Base-by-base conservation (phyloP, 2,888 invertebrate species). In the Nemotelus pantherinus region DNA sequence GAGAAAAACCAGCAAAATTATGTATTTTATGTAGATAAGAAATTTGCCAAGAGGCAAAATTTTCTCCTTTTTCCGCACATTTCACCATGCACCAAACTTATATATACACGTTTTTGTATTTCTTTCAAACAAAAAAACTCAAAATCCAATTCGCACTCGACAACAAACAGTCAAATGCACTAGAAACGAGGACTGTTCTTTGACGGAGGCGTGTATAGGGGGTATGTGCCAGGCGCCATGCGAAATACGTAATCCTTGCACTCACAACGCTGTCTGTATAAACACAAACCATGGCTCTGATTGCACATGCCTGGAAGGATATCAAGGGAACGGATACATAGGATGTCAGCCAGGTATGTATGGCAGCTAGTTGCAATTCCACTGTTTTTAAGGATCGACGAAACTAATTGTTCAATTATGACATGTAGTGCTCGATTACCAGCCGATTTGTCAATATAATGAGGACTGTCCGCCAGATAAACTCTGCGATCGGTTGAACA, bases 381-480 rank as follows among this genome's bases (percentile, higher is more conserved):
- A 65, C 2, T 25, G 25, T 63, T 63, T 7, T 63, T n/a, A n/a
- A 2, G n/a, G 39, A 9, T 63, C 39, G 41, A 2, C 7, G 25
- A 60, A 6, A 25, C 7, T n/a, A 25, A 10, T 60, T 60, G n/a
- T 9, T 50, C 25, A 25, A 7, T 65, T 9, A 9, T 9, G 10
- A 43, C 58, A 83, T 85, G 55, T 81, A 90, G 90, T 88, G 25
- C 84, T 85, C 48, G 85, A 86, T 64, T 86, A 88, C 80, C 88
- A 88, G 82, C 89, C 91, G 81, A 90, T 95, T 74, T 96, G 96
- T 85, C 95, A 95, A 85, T 95, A 95, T 86, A 95, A 96, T 84
- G 95, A 95, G 88, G 95, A 96, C 84, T 96, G 96, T 85, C 95
- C 95, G 76, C 93, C 94, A n/a, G 91, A 93, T 83, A 92, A 94